Base-by-base conservation (phyloP, 2,113 vertebrate genomes). In the Ploceus nigricollis region DNA sequence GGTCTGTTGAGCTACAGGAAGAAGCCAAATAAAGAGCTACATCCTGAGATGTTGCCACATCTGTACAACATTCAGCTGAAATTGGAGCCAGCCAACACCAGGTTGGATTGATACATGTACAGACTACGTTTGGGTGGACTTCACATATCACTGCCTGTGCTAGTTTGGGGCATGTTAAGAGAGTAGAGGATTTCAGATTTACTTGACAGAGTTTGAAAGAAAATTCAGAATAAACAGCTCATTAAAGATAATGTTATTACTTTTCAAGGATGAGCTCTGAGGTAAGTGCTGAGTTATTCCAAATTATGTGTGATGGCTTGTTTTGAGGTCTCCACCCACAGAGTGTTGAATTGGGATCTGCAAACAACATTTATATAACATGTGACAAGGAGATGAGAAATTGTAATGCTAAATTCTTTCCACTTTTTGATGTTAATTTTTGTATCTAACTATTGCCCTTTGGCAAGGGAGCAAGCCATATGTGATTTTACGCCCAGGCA, bases 291-390 rank as follows among this genome's bases (percentile, higher is more conserved):
- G 77, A 96, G 89, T 95, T 95, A 87, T 89, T 96, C 65, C 89
- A 97, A 71, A 91, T 93, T 89, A 95, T 95, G 61, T 96, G 95
- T 93, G 93, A 94, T 93, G 77, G 93, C 94, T 96, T 96, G 91
- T 94, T 97, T 89, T 89, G 81, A 95, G 95, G 37, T 68, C 56
- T 97, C 89, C 91, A 84, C 87, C 89, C 89, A 82, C 80, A 65
- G 70, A 88, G n/a, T 53, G 23, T 89, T 89, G 83, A 97, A 91
- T 10, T 95, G 73, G 35, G 69, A 89, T 89, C 76, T 13, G 7
- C 91, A 96, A 95, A 96, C 93, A 90, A 61, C 27, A 48, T 87
- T 78, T 94, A 60, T 89, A 28, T 91, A 94, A 75, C 58, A 65
- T 50, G 47, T 91, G 69, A 87, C 80, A 85, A 87, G 73, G 78